These are phyloP conservation scores for Hemiscyllium ocellatum DNA, from an alignment of 2,113 vertebrate genomes.

Conservation along the genomic window DNA sequence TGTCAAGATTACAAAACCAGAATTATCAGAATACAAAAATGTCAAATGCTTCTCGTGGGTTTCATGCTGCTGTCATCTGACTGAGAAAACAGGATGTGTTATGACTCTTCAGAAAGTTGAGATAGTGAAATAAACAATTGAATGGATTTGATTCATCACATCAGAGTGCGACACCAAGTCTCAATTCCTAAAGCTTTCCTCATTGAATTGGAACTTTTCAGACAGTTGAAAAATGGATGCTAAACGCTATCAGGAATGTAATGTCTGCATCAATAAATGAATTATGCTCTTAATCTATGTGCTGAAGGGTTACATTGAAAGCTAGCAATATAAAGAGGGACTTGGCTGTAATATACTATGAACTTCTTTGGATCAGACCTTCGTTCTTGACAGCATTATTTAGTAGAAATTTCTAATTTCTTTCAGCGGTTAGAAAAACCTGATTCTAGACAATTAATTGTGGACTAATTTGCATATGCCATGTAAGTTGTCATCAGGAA, in stretches of 20 bases:
- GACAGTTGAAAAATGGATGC: too few relatives aligned
- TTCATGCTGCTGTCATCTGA: conserved; percentile 88
- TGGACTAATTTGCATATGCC: background rate
- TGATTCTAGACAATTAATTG: background rate
- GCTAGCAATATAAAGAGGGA: too few relatives aligned
- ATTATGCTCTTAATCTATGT: background rate
- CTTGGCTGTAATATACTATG: background rate
- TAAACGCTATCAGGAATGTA: background rate
- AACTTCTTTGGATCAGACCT: background rate
- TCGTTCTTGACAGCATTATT: background rate
- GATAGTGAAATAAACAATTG: conserved; percentile 87
- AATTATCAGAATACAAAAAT: conserved; percentile 93
- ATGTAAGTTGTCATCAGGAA: background rate
- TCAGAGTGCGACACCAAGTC: too few relatives aligned
- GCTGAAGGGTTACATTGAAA: background rate
- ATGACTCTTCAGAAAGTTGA: conserved; percentile 86
- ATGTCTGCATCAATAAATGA: background rate
- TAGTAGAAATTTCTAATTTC: background rate
- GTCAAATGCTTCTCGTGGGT: conserved; percentile 91
- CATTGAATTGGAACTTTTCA: too few relatives aligned
- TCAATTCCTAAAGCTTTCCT: too few relatives aligned
- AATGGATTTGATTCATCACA: conserved; percentile 50
- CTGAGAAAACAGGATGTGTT: conserved; percentile 80
- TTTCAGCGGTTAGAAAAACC: background rate
- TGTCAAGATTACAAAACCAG: conserved; percentile 90